Conservation (phyloP, 2,113 vertebrate genomes). For the Scophthalmus maximus region DNA sequence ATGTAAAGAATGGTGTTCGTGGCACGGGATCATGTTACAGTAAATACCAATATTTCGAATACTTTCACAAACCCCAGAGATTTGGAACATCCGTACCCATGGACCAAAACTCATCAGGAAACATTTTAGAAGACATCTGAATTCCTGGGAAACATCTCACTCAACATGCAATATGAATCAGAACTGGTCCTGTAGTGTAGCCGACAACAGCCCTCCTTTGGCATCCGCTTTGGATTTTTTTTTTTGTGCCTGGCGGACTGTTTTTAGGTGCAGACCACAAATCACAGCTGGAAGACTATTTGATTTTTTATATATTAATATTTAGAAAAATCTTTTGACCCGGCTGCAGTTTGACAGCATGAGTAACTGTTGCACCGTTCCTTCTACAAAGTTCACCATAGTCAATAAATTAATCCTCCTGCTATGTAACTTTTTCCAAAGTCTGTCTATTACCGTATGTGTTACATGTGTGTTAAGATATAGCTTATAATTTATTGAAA, state of each 20-base stretch:
- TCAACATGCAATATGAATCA: neutral
- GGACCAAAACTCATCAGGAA: conserved; percentile 4
- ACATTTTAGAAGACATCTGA: neutral
- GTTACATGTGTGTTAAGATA: neutral
- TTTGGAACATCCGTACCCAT: conserved; percentile 34
- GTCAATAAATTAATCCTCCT: neutral
- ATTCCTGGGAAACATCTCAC: conserved; percentile 26
- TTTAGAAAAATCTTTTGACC: neutral
- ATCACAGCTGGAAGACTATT: neutral
- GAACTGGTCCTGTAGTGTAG: neutral
- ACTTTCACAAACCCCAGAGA: conserved; percentile 21
- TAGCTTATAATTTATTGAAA: neutral
- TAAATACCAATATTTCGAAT: conserved; percentile 28
- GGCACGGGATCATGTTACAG: conserved; percentile 22
- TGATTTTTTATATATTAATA: neutral
- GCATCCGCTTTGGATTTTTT: neutral
- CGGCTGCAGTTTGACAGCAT: neutral
- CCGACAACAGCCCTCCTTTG: neutral
- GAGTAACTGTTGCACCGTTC: neutral
- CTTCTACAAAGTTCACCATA: neutral
- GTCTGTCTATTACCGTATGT: neutral
- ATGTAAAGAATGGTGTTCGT: conserved; percentile 21
- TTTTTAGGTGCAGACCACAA: neutral
- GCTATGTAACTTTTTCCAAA: neutral
- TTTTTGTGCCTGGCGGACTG: neutral